Percentiles rank a stretch among this genome's conserved stretches.
phyloP scores from a whole-genome alignment of 2,888 invertebrate genomes.

The Notodonta ziczac region DNA sequence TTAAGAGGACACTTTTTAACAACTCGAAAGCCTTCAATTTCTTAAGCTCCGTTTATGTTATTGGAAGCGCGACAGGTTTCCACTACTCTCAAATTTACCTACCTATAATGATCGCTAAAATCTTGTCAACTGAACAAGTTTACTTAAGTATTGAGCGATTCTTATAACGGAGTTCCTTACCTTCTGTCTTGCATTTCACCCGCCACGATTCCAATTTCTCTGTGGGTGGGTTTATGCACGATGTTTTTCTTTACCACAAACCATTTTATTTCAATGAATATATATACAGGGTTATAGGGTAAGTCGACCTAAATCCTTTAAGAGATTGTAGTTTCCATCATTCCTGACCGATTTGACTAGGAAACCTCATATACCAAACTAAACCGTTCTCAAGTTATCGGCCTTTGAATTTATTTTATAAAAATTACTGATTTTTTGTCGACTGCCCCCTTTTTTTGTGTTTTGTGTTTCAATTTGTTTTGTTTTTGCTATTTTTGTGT shows the following conservation, averaged over 20 bases:
- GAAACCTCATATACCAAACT: too few relatives aligned
- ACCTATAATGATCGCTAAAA: neutral
- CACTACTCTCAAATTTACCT: neutral
- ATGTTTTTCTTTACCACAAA: conserved; percentile 6
- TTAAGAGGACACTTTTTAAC: neutral
- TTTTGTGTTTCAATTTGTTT: too few relatives aligned
- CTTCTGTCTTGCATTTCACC: conserved; percentile 11
- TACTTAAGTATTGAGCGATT: neutral
- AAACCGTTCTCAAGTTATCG: too few relatives aligned
- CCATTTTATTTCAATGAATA: neutral
- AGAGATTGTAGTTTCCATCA: too few relatives aligned
- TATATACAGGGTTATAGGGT: too few relatives aligned
- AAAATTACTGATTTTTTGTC: too few relatives aligned
- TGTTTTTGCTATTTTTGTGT: too few relatives aligned
- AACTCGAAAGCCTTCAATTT: neutral
- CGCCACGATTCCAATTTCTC: conserved; percentile 19
- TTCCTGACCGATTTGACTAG: too few relatives aligned
- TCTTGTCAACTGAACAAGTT: neutral
- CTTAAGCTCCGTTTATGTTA: neutral
- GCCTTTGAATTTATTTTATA: too few relatives aligned
- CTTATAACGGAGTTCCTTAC: conserved; percentile 7
- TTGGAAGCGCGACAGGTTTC: neutral
- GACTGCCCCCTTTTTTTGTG: too few relatives aligned
- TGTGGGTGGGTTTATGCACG: conserved; percentile 1
- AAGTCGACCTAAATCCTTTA: too few relatives aligned